Conservation (phyloP, 1,140 invertebrate species). For the Bicyclus anynana region DNA sequence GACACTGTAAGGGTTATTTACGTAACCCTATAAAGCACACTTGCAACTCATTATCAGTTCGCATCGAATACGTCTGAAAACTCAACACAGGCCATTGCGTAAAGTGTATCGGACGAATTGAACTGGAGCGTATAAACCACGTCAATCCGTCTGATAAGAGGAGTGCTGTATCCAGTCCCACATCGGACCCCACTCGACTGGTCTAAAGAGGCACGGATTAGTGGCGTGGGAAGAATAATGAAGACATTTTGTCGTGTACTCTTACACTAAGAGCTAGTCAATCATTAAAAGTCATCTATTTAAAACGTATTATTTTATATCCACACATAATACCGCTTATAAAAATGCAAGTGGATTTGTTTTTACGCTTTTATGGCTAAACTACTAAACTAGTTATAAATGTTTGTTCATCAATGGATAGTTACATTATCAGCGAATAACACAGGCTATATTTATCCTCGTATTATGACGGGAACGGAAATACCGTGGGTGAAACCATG, state of each 20-base stretch:
- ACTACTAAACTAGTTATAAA: too few relatives aligned
- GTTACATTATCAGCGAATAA: too few relatives aligned
- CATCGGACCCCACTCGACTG: conserved; percentile 28
- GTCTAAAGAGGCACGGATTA: conserved; percentile 30
- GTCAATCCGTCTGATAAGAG: conserved; percentile 23
- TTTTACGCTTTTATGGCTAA: too few relatives aligned
- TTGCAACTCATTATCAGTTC: background rate
- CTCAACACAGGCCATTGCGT: conserved; percentile 9
- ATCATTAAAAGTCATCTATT: too few relatives aligned
- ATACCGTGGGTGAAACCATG: too few relatives aligned
- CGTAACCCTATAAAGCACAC: background rate
- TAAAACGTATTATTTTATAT: too few relatives aligned
- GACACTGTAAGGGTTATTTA: too few relatives aligned
- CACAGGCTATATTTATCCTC: too few relatives aligned
- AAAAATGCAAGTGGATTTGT: too few relatives aligned
- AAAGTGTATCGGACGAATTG: conserved; percentile 19
- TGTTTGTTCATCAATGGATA: too few relatives aligned
- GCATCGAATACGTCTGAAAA: background rate
- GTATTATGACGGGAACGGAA: too few relatives aligned
- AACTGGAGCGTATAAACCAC: conserved; percentile 25
- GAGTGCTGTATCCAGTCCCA: conserved; percentile 22
- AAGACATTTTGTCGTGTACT: conserved; percentile 55
- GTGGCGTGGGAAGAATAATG: conserved; percentile 60
- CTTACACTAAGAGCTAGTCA: conserved; percentile 16
- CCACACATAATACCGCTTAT: too few relatives aligned